Conservation (phyloP, 2,888 invertebrate genomes). For the Holacanthella duospinosa region DNA sequence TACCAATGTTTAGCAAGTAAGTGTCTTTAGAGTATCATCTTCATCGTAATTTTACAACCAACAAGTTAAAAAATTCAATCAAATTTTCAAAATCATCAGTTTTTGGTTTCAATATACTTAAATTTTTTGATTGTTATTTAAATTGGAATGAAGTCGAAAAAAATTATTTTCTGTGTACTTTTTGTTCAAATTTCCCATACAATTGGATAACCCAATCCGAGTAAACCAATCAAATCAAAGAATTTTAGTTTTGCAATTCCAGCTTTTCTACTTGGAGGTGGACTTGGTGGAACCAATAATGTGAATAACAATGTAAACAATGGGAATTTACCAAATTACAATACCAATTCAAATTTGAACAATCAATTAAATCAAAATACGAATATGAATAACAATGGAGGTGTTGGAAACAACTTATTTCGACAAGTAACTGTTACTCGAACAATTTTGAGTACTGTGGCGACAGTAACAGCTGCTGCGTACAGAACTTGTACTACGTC, state of each 20-base stretch:
- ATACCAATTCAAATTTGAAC: not conserved
- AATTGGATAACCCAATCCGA: not conserved
- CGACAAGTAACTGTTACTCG: constrained; percentile 20
- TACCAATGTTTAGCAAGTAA: too few species aligned
- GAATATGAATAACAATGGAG: not conserved
- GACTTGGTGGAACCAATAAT: constrained; percentile 7
- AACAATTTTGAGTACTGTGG: constrained; percentile 24
- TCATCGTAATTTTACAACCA: too few species aligned
- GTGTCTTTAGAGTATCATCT: too few species aligned
- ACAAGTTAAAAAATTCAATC: too few species aligned
- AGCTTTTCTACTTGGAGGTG: constrained; percentile 17
- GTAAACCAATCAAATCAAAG: not conserved
- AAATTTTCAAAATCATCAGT: too few species aligned
- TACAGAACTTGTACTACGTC: not conserved
- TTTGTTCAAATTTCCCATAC: not conserved
- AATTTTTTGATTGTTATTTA: too few species aligned
- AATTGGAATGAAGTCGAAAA: too few species aligned
- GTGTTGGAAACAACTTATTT: constrained; percentile 14
- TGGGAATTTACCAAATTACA: not conserved
- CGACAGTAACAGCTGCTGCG: not conserved
- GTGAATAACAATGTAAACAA: not conserved
- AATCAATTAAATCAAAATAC: not conserved
- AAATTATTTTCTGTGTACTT: not conserved
- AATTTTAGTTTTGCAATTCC: constrained; percentile 24
- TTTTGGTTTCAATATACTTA: too few species aligned